Evolutionary conservation across 2,888 invertebrate genomes (phyloP).

Genomic region (Agrypnus murinus): DNA sequence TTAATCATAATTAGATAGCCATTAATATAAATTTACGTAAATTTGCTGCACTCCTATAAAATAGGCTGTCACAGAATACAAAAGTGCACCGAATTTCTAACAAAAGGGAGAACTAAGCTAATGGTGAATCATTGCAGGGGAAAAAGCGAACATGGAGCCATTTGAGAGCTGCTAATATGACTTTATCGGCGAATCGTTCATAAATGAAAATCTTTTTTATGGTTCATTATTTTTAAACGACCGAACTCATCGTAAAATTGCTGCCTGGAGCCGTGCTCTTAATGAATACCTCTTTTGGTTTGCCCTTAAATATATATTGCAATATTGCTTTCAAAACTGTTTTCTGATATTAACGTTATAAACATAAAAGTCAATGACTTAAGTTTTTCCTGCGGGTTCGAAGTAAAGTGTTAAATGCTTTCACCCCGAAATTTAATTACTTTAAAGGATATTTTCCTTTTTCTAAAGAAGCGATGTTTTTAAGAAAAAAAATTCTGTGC

Average conservation of each 20-base stretch:
- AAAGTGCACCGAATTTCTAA: constrained; percentile 12
- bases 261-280: constrained; percentile 6
- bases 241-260: constrained; percentile 34
- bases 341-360: constrained; percentile 2
- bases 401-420: neutral
- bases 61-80: constrained; percentile 1
- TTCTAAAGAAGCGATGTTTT: no score
- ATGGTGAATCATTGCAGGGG: constrained; percentile 18
- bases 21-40: constrained; percentile 15
- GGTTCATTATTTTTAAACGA: constrained; percentile 41
- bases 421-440: constrained; percentile 6
- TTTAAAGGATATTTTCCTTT: no score
- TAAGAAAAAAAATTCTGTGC: constrained; percentile 8
- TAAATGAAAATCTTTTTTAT: constrained; percentile 43
- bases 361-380: constrained; percentile 10
- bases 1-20: constrained; percentile 15
- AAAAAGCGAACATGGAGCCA: constrained; percentile 22
- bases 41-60: constrained; percentile 14
- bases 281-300: constrained; percentile 28
- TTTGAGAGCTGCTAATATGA: constrained; percentile 29
- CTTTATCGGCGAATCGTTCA: constrained; percentile 41
- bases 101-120: constrained; percentile 6
- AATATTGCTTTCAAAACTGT: constrained; percentile 10
- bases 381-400: neutral
- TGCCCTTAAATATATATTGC: constrained; percentile 19